Percentiles rank a stretch among this genome's conserved stretches.
These are phyloP conservation scores for Steatocranus sp. DNA, from an alignment of 2,797 vertebrate species.

Conservation along the genomic window DNA sequence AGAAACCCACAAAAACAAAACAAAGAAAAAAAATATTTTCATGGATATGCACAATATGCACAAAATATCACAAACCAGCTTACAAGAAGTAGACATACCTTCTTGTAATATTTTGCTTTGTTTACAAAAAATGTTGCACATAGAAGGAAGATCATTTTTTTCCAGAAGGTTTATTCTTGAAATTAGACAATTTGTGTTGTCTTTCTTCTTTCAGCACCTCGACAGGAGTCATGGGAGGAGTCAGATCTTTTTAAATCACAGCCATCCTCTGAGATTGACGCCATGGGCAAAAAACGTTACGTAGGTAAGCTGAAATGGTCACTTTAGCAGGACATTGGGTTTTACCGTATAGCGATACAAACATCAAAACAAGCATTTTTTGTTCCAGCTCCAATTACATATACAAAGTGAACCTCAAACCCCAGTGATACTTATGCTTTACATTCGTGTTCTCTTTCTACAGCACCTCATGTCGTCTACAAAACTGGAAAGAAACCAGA, in stretches of 20 bases:
- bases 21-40: not conserved
- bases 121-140: not conserved
- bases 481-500: slow-evolving; percentile 84
- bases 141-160: not conserved
- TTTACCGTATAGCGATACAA: not conserved
- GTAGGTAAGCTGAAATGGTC: slow-evolving; percentile 68
- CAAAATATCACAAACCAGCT: not conserved
- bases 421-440: no score
- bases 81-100: not conserved
- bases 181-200: not conserved
- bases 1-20: not conserved
- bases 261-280: slow-evolving; percentile 85
- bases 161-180: not conserved
- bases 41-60: not conserved
- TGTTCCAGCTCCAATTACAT: not conserved
- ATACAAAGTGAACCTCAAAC: not conserved
- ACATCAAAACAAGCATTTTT: not conserved
- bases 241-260: slow-evolving; percentile 83
- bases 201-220: slow-evolving; percentile 25
- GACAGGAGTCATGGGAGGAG: slow-evolving; percentile 78
- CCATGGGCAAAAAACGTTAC: slow-evolving; percentile 85
- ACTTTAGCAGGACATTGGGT: not conserved
- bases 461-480: slow-evolving; percentile 88
- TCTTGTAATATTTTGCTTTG: not conserved
- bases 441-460: not conserved